A percentile compares a stretch with the other conserved stretches of the same genome.
Conservation (phyloP, 2,888 invertebrate genomes). For the Brenthis hecate region DNA sequence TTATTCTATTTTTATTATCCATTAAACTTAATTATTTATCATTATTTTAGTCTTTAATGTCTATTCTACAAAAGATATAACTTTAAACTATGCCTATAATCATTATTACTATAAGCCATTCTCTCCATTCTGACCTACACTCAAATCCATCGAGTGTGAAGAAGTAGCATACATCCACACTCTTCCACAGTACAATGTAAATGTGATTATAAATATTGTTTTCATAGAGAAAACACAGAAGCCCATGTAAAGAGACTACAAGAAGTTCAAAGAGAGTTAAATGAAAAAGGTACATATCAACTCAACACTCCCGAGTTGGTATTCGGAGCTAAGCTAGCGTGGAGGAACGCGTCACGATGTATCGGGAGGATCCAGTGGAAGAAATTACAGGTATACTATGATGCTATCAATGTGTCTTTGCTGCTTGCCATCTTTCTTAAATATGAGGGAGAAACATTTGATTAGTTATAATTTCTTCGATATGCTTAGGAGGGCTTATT, state of each 20-base stretch:
- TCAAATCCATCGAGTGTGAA: no score
- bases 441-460: no score
- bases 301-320: constrained; percentile 95
- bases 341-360: constrained; percentile 96
- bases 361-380: constrained; percentile 99
- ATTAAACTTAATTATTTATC: no score
- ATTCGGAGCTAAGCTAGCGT: constrained; percentile 96
- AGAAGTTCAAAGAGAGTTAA: constrained; percentile 89
- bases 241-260: constrained; percentile 90
- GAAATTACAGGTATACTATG: constrained; percentile 90
- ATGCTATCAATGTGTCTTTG: neutral
- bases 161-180: no score
- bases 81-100: neutral
- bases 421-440: neutral
- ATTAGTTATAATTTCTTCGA: no score
- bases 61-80: no score
- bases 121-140: no score
- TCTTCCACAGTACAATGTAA: neutral
- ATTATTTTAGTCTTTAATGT: no score
- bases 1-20: no score
- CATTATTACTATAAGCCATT: neutral
- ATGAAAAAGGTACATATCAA: constrained; percentile 91
- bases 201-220: constrained; percentile 17
- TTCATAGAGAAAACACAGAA: constrained; percentile 86
- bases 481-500: no score